Percentiles rank a stretch among this genome's conserved stretches.
Conservation (phyloP, 2,113 vertebrate species). For the Porphyrio hochstetteri region DNA sequence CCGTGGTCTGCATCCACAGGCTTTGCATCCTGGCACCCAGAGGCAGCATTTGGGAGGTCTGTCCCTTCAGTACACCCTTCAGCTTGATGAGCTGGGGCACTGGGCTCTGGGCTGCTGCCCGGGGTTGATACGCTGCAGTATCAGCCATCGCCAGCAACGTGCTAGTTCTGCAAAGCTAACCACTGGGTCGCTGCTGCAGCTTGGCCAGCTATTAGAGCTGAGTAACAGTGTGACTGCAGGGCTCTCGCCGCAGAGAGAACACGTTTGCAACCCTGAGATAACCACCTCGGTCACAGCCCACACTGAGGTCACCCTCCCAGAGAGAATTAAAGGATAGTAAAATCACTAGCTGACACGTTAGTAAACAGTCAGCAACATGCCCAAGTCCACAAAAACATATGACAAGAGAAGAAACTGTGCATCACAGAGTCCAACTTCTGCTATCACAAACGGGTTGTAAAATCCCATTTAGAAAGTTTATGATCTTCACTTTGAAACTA, state of each 20-base stretch:
- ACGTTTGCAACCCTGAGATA: background rate
- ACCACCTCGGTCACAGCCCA: background rate
- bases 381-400: background rate
- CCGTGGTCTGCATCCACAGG: accelerated
- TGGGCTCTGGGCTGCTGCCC: background rate
- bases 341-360: background rate
- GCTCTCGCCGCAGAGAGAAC: background rate
- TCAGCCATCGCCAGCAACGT: background rate
- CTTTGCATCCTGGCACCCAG: too few relatives aligned
- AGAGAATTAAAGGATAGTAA: background rate
- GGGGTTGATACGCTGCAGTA: background rate
- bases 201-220: background rate
- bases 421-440: background rate
- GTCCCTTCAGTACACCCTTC: background rate
- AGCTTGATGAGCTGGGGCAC: background rate
- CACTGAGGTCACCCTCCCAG: background rate
- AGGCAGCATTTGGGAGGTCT: background rate
- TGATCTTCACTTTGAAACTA: background rate
- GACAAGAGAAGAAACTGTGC: background rate
- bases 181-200: background rate
- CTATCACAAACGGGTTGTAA: background rate
- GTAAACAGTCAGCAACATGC: background rate
- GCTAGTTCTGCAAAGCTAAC: background rate
- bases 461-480: background rate
- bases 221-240: background rate